phyloP scores from a whole-genome alignment of 2,113 vertebrate genomes.

The Cebus imitator region DNA sequence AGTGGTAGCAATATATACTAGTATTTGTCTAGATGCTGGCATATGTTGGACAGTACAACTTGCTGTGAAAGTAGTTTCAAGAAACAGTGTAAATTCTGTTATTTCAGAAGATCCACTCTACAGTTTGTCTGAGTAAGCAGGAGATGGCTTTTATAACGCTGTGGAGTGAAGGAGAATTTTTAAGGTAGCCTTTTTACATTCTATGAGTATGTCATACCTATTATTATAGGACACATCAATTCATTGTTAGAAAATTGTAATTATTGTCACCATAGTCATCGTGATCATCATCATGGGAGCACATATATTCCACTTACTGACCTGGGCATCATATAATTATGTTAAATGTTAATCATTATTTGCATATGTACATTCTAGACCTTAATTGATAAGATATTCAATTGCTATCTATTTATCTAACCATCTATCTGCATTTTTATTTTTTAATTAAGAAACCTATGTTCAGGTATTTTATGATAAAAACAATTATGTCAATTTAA shows the following conservation, averaged over 20 bases:
- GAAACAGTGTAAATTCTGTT: neutral
- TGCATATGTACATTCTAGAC: neutral
- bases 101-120: neutral
- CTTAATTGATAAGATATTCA: neutral
- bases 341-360: neutral
- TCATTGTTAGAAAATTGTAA: neutral
- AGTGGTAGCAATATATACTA: neutral
- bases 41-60: neutral
- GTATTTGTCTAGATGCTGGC: neutral
- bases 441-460: neutral
- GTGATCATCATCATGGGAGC: neutral
- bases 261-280: neutral
- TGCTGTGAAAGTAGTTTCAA: neutral
- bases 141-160: neutral
- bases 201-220: neutral
- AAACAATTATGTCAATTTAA: neutral
- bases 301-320: neutral
- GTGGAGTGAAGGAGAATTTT: no score
- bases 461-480: neutral
- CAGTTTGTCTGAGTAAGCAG: neutral
- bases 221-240: neutral
- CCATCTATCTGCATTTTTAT: neutral
- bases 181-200: neutral
- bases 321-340: neutral
- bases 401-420: neutral